Evolutionary conservation across 1,140 invertebrate genomes (phyloP).

Genomic region (Asobara japonica): DNA sequence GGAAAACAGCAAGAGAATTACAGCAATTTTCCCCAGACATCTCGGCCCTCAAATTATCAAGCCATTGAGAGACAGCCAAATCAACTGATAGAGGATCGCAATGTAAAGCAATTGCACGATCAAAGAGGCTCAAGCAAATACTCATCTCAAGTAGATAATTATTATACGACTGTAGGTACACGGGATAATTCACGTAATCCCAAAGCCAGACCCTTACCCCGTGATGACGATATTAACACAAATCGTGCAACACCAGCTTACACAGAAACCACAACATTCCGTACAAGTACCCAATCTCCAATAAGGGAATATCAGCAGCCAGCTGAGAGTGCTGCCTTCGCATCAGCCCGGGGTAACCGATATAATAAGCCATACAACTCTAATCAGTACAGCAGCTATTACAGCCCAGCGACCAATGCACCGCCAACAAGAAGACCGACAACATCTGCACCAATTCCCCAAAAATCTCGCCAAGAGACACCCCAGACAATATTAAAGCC

Average conservation of each 20-base stretch:
- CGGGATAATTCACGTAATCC: conserved; percentile 33
- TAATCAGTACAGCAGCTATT: conserved; percentile 43
- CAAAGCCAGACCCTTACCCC: background rate
- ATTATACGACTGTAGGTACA: conserved; percentile 25
- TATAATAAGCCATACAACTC: conserved; percentile 56
- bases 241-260: conserved; percentile 51
- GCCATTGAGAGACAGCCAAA: conserved; percentile 43
- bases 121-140: conserved; percentile 46
- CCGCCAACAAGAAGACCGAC: conserved; percentile 34
- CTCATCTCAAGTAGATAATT: conserved; percentile 25
- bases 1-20: conserved; percentile 39
- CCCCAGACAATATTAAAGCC: conserved; percentile 28
- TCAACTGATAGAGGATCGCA: conserved; percentile 46
- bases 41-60: background rate
- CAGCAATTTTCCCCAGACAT: conserved; percentile 40
- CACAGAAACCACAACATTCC: conserved; percentile 60
- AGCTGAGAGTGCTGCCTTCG: conserved; percentile 79
- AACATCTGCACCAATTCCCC: conserved; percentile 28
- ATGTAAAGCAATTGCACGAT: conserved; percentile 43
- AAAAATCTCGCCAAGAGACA: conserved; percentile 36
- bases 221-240: background rate
- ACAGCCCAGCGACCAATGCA: conserved; percentile 41
- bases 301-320: conserved; percentile 75
- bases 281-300: conserved; percentile 53
- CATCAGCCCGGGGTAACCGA: conserved; percentile 67